Conservation (phyloP, 2,113 vertebrate genomes). For the Semicossyphus pulcher region DNA sequence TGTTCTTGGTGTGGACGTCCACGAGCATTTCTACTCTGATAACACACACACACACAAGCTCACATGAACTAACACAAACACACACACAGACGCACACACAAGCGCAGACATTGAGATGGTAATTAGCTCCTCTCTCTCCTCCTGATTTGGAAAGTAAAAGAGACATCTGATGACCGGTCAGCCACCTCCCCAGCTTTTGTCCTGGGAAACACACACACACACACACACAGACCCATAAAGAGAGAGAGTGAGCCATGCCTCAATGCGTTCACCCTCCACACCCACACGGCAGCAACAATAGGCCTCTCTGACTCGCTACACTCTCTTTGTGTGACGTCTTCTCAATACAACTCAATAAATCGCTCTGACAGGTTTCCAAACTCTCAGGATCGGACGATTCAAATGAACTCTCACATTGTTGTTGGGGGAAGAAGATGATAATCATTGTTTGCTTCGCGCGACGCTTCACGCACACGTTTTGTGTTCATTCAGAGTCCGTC, state of each 20-base stretch:
- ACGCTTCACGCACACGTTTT: constrained; percentile 25
- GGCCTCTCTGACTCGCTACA: constrained; percentile 49
- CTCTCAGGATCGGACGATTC: constrained; percentile 42
- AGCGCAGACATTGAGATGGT: constrained; percentile 63
- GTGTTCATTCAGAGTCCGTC: constrained; percentile 52
- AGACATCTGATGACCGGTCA: constrained; percentile 80
- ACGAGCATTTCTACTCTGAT: background rate
- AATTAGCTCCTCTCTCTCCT: constrained; percentile 69
- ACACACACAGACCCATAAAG: constrained; percentile 22
- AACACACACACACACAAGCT: background rate
- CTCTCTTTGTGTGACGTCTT: constrained; percentile 57
- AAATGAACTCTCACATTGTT: constrained; percentile 53
- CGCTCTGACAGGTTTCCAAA: constrained; percentile 69
- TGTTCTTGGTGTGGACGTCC: background rate
- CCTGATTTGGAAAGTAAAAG: constrained; percentile 66
- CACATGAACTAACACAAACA: background rate
- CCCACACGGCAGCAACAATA: constrained; percentile 61
- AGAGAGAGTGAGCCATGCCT: constrained; percentile 43
- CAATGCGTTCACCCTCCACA: constrained; percentile 41
- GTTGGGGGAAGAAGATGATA: constrained; percentile 1
- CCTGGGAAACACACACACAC: constrained; percentile 42
- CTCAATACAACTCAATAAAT: constrained; percentile 81
- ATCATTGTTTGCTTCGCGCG: constrained; percentile 23
- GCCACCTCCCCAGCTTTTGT: constrained; percentile 75
- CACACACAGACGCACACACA: constrained; percentile 31